Percentiles rank a stretch among this genome's conserved stretches.
phyloP scores from a whole-genome alignment of 2,113 vertebrate species.

The Nicator chloris region DNA sequence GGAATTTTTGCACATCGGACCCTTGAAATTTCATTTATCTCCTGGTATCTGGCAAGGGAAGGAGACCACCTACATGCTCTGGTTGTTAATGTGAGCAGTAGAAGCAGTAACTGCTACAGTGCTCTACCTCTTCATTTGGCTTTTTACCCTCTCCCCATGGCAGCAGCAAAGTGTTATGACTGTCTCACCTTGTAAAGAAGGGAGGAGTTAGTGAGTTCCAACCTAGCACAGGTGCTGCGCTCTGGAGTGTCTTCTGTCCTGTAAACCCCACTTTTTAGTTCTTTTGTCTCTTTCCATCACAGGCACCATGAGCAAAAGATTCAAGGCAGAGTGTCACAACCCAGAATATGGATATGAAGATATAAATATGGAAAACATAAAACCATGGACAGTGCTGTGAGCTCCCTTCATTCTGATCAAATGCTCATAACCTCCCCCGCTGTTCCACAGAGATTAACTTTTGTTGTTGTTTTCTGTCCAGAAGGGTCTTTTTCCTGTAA shows the following conservation, averaged over 20 bases:
- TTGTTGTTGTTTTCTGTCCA: background rate
- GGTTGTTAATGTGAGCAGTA: background rate
- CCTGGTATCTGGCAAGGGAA: background rate
- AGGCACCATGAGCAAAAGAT: background rate
- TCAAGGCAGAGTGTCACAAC: background rate
- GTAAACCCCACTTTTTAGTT: background rate
- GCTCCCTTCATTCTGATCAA: background rate
- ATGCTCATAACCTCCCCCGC: accelerated
- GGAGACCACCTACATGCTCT: background rate
- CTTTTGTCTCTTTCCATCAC: background rate
- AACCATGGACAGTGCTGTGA: background rate
- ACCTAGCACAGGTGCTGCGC: background rate
- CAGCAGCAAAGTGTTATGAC: accelerated
- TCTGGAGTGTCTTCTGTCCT: background rate
- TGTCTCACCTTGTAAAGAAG: background rate
- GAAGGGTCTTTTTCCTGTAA: background rate
- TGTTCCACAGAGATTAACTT: background rate
- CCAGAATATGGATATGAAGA: background rate
- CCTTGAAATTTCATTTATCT: constrained; percentile 47
- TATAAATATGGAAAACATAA: background rate
- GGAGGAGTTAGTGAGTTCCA: background rate
- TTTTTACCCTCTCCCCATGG: background rate
- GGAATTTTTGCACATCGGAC: constrained; percentile 17
- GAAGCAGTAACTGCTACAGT: background rate
- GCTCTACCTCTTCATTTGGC: background rate